Base-by-base conservation (phyloP, 2,797 vertebrate species). In the Leptodactylus fallax region DNA sequence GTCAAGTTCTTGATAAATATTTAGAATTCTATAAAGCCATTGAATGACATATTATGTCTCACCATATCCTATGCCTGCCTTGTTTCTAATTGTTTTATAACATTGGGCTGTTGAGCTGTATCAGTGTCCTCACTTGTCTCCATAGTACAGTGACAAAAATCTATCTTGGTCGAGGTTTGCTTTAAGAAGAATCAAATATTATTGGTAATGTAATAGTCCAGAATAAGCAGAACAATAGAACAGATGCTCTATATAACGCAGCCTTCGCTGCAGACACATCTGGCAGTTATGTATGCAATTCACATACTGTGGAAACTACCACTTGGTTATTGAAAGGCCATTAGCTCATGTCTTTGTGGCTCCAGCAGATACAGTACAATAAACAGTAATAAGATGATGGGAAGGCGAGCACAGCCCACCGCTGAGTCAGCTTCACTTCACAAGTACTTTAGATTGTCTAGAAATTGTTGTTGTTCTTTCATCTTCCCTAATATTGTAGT, bases 341-440 rank as follows among this genome's bases (percentile, higher is more conserved):
- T 86, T 86, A 69, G 61, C 74, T 65, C 61, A 47, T 85, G 49
- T 79, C 61, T 86, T 79, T 86, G 61, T 45, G 47, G 23, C 47
- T 79, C 84, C 58, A 47, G 85, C 74, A 79, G 85, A 79, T 79
- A 86, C 74, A 67, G 72, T 85, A 85, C 83, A 77, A 78, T 74
- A 84, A 78, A 63, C 83, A 76, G 69, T 84, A 84, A 77, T 76
- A 85, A 77, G 55, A 74, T 85, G 83, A 83, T 71, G 81, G 81
- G 81, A 71, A 55, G 21, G 81, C 56, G 56, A 85, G 72, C 67
- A 25, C 23, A 19, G 63, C 63, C 53, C 83, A 61, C 84, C 21
- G 49, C 56, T 85, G 74, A 79, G 74, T 85, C 84, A 55, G 47
- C 74, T 56, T 67, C 60, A 67, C 49, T 79, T 78, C 58, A 85